These are phyloP conservation scores for Neofelis nebulosa DNA, from an alignment of 2,113 vertebrate species.

Conservation along the genomic window DNA sequence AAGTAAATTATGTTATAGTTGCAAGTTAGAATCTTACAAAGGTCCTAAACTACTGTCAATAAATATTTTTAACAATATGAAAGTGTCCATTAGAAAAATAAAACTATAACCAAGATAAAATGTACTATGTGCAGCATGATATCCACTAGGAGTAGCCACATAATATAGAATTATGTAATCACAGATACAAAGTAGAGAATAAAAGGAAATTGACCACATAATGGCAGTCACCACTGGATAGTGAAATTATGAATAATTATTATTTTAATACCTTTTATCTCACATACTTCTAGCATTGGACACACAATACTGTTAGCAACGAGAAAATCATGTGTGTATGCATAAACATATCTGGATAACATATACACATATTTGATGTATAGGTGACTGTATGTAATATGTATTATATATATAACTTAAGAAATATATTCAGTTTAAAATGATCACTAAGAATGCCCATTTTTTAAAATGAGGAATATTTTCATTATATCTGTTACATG, in stretches of 20 bases:
- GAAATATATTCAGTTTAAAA: background rate
- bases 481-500: background rate
- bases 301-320: background rate
- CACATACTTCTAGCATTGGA: background rate
- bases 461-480: background rate
- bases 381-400: background rate
- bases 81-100: background rate
- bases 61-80: background rate
- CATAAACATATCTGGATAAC: background rate
- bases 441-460: background rate
- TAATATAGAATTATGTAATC: background rate
- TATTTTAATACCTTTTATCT: background rate
- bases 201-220: background rate
- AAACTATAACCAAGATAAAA: background rate
- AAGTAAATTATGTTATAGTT: background rate
- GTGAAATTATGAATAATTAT: background rate
- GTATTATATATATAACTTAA: background rate
- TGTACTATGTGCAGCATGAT: background rate
- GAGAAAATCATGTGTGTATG: background rate
- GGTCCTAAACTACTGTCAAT: background rate
- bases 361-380: background rate
- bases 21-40: background rate
- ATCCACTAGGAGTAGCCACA: background rate
- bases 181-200: background rate
- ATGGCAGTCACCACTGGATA: background rate